Base-by-base conservation (phyloP, 2,797 vertebrate species). In the Heliangelus exortis region DNA sequence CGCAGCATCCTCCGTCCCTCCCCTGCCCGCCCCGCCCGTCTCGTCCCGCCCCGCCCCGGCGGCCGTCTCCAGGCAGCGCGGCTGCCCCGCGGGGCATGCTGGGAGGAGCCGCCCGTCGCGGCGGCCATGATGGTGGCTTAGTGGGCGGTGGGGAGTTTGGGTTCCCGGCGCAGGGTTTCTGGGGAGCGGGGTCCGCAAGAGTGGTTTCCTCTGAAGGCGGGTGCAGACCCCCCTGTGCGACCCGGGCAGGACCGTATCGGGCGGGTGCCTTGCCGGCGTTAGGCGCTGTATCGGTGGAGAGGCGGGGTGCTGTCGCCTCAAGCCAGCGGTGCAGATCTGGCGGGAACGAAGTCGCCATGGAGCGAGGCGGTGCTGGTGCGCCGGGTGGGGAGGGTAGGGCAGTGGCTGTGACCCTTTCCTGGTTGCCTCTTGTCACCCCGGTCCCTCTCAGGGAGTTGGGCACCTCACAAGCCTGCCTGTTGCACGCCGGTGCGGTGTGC, bases 111-210 rank as follows among this genome's bases (percentile, higher is more conserved):
- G 6, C 1, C 1, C 4, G 20, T 28, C 19, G 13, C 68, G 5
- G 47, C 6, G 4, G 76, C 78, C 92, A 79, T 69, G 12, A 34
- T 47, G 15, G 1, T 7, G 36, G 11, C 12, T 13, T 36, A 5
- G 39, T 5, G 12, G 39, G 39, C 39, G 10, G 39, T 12, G 39
- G 39, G 39, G 39, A 12, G 39, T 12, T 12, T 39, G 11, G 12
- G 39, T 39, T 9, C 1, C 9, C 0, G 1, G 26, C 2, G 2
- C 0, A 0, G 50, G 8, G 3, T 2, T 20, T 6, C 1, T 1
- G 1, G 22, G 41, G 15, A 11, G 15, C 2, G 18, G 16, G 3
- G 16, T 5, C 5, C 0, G 3, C 1, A 6, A 19, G 9, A 4
- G 6, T 0, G 15, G 13, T 4, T 3, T n/a, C 21, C 26, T 28